These are phyloP conservation scores for Toxostoma redivivum DNA, from an alignment of 2,113 vertebrate species.

Conservation along the genomic window DNA sequence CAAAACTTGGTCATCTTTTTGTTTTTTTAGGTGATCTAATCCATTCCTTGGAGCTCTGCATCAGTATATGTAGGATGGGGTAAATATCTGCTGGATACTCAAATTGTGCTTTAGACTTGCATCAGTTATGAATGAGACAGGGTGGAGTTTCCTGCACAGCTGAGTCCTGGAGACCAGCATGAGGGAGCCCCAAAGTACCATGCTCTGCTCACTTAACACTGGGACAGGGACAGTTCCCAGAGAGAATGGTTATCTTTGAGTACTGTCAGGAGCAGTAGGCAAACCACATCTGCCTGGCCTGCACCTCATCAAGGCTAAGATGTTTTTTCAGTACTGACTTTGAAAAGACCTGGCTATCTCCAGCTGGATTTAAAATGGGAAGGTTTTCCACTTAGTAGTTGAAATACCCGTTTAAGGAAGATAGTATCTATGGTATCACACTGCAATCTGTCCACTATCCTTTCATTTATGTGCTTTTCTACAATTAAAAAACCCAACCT, in stretches of 20 bases:
- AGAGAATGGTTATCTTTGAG: background rate
- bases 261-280: background rate
- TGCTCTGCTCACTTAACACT: accelerated
- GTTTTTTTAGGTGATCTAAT: background rate
- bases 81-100: background rate
- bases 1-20: background rate
- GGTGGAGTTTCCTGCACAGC: background rate
- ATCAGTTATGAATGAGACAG: background rate
- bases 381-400: background rate
- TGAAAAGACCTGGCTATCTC: background rate
- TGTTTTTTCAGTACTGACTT: background rate
- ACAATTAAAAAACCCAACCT: background rate
- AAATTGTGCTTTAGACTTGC: background rate
- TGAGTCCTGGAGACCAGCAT: background rate
- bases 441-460: background rate
- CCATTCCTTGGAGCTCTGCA: background rate
- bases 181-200: background rate
- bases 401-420: background rate
- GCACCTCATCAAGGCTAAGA: background rate
- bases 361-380: background rate
- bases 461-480: background rate
- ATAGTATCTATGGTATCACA: accelerated
- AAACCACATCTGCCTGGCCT: background rate
- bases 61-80: too few relatives aligned
- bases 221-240: background rate